phyloP scores from a whole-genome alignment of 1,140 invertebrate genomes.

The Apis florea region DNA sequence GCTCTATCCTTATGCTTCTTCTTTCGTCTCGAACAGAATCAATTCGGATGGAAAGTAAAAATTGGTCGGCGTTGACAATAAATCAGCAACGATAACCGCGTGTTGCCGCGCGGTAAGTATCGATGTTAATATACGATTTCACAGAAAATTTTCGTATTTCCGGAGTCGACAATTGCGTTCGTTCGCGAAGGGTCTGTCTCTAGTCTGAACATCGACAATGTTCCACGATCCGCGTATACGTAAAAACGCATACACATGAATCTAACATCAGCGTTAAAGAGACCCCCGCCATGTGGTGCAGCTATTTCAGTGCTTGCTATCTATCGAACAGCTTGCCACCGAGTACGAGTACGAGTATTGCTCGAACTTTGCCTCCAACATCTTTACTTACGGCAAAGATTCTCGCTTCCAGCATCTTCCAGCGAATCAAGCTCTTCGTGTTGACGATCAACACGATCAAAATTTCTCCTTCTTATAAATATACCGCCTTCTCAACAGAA shows the following conservation, averaged over 20 bases:
- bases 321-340: constrained; percentile 58
- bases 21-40: not conserved
- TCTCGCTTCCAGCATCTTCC: not conserved
- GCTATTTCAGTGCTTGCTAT: constrained; percentile 77
- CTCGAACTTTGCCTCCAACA: constrained; percentile 28
- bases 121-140: not conserved
- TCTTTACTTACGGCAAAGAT: constrained; percentile 15
- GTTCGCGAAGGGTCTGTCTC: not conserved
- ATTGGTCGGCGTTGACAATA: not conserved
- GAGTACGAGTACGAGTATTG: constrained; percentile 48
- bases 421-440: too few species aligned
- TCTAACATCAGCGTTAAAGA: constrained; percentile 62
- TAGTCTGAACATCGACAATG: constrained; percentile 23
- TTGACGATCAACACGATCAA: not conserved
- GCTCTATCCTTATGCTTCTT: not conserved
- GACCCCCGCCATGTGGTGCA: constrained; percentile 76
- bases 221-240: constrained; percentile 24
- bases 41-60: not conserved
- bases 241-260: constrained; percentile 40
- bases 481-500: not conserved
- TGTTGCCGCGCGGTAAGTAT: not conserved
- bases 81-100: not conserved
- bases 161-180: not conserved
- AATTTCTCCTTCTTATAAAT: not conserved
- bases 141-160: not conserved